These are phyloP conservation scores for Ichneumoninae sp. DNA, from an alignment of 2,888 invertebrate species.

Conservation along the genomic window DNA sequence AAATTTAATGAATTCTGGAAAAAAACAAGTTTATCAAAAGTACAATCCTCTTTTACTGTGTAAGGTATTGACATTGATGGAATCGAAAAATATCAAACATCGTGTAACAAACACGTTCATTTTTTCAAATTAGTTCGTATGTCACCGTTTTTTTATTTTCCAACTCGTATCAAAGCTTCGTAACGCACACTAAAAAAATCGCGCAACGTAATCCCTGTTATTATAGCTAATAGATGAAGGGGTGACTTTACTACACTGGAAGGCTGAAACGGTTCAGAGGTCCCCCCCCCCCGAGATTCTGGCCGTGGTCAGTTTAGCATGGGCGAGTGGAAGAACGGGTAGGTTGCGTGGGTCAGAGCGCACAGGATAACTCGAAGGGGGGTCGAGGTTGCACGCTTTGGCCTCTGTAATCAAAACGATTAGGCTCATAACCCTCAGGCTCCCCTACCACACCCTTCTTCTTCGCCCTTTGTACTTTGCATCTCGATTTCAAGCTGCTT, in stretches of 20 bases:
- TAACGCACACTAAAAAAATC: not conserved
- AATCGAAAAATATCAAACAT: not conserved
- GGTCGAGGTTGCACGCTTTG: slow-evolving; percentile 70
- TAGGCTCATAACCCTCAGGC: slow-evolving; percentile 58
- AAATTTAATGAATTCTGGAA: no score
- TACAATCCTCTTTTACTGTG: no score
- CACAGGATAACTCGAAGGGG: slow-evolving; percentile 10
- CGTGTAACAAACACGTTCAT: not conserved
- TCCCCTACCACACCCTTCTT: slow-evolving; percentile 7
- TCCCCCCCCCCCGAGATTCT: slow-evolving; percentile 9
- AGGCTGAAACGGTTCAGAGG: not conserved
- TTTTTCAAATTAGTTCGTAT: not conserved
- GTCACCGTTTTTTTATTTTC: not conserved
- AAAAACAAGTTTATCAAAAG: no score
- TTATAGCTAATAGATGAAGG: not conserved
- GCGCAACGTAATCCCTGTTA: not conserved
- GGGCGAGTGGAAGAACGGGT: not conserved
- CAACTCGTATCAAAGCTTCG: not conserved
- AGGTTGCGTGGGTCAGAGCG: not conserved
- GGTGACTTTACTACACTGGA: not conserved
- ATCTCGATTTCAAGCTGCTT: not conserved
- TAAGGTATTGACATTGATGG: not conserved
- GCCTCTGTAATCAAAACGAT: slow-evolving; percentile 73
- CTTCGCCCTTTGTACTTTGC: not conserved
- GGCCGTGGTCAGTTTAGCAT: not conserved